Base-by-base conservation (phyloP, 1,140 invertebrate species). In the Sweltsa coloradensis region DNA sequence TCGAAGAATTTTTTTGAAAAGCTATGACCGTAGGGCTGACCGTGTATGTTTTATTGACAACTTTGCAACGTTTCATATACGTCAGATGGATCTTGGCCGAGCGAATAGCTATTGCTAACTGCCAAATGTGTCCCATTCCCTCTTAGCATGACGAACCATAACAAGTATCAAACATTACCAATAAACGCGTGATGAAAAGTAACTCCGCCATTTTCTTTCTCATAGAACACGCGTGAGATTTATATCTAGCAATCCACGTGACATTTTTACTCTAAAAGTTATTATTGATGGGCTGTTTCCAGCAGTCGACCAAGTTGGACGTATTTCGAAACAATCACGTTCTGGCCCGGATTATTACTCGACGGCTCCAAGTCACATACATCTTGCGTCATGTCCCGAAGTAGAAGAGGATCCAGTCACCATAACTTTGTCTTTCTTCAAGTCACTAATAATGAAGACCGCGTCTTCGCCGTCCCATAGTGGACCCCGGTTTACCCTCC, bases 181-280 rank as follows among this genome's bases (percentile, higher is more conserved):
- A n/a, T n/a, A n/a, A n/a, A n/a, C n/a, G n/a, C n/a, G n/a, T n/a
- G n/a, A n/a, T n/a, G n/a, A n/a, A n/a, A n/a, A n/a, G n/a, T n/a
- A n/a, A n/a, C n/a, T n/a, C n/a, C n/a, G n/a, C n/a, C n/a, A n/a
- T n/a, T n/a, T n/a, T n/a, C n/a, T n/a, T n/a, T n/a, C n/a, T n/a
- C n/a, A 40, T 40, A 22, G 22, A 41, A 29, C 48, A 50, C 48
- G 48, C 45, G 41, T 36, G n/a, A 50, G 48, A 50, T 50, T 50
- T 50, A 50, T 50, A 44, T 36, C 47, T 22, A 9, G 39, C 29
- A 34, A 49, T 34, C 47, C 47, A 49, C 48, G 48, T 37, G 48
- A 50, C 48, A 50, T 43, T 50, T 50, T 50, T 50, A 50, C 48
- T 43, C 41, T 34, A 45, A 50, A 50, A 50, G 48, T 50, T 50